These are phyloP conservation scores for Phengaris alcon DNA, from an alignment of 2,888 invertebrate genomes.

Conservation along the genomic window DNA sequence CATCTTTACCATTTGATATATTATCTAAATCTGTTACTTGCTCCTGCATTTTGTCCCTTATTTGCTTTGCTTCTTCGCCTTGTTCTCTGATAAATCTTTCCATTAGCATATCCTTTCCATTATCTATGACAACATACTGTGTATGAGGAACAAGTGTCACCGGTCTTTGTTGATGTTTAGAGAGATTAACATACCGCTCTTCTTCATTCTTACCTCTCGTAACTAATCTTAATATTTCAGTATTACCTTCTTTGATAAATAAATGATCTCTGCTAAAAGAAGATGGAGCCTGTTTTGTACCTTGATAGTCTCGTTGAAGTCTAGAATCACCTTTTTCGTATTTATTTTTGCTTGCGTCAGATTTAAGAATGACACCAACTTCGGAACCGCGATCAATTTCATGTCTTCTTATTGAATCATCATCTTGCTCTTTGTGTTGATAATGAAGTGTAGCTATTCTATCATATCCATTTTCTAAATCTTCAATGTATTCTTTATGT, in stretches of 20 bases:
- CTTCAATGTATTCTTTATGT: constrained; percentile 80
- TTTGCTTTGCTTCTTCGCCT: constrained; percentile 81
- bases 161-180: constrained; percentile 73
- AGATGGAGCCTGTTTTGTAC: constrained; percentile 58
- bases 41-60: constrained; percentile 72
- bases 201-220: constrained; percentile 86
- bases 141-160: constrained; percentile 79
- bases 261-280: constrained; percentile 82
- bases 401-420: constrained; percentile 86
- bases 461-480: constrained; percentile 78
- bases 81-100: constrained; percentile 91
- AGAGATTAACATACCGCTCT: constrained; percentile 80
- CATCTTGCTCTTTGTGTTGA: constrained; percentile 78
- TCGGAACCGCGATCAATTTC: constrained; percentile 89
- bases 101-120: constrained; percentile 91
- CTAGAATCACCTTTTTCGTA: constrained; percentile 57
- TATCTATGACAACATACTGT: constrained; percentile 83
- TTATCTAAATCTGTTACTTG: constrained; percentile 68
- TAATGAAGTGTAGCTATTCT: constrained; percentile 73
- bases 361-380: constrained; percentile 69
- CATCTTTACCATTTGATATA: constrained; percentile 73
- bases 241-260: constrained; percentile 90
- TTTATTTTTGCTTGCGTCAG: constrained; percentile 57
- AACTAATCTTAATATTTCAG: constrained; percentile 88
- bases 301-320: constrained; percentile 54